Base-by-base conservation (phyloP, 2,113 vertebrate genomes). In the Pleuronectes platessa region DNA sequence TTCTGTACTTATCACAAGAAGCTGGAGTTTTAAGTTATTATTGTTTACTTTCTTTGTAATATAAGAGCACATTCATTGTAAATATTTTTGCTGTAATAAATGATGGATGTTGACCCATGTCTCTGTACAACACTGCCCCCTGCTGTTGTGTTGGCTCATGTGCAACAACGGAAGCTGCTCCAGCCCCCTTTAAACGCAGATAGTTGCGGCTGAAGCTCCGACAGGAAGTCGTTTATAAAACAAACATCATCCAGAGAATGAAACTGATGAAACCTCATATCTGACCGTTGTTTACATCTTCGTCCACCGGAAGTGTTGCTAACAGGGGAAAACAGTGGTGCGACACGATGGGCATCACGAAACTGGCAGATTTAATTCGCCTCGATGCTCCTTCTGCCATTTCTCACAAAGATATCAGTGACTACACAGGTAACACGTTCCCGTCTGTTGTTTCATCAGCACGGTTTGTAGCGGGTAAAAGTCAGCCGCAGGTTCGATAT, bases 361-460 rank as follows among this genome's bases (percentile, higher is more conserved):
- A 94, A 80, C 78, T 95, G 71, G 86, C 93, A 3, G 92, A 93
- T 40, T 51, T 95, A 67, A 94, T 95, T 79, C 93, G 92, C 5
- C 45, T 3, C 0, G 76, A 89, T 13, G 93, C 93, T 47, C 91
- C 83, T 0, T 74, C 0, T 11, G 86, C 93, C 0, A 54, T 94
- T 47, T 88, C 71, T 26, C 62, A 89, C 3, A 94, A 90, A 68
- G 86, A 94, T 2, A 94, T 94, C 74, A 78, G 83, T 18, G 92
- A 94, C 87, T 95, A 94, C 75, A 56, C 89, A 40, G 94, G 94
- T 94, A 84, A 83, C 23, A 1, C 0, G 0, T 21, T 5, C n/a
- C 0, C 2, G 0, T 40, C 3, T 69, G 1, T 31, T 23, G 7
- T 31, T 74, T 11, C 9, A 11, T 21, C 31, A 4, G 3, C 49